Conservation (phyloP, 2,113 vertebrate species). For the Oceanites oceanicus region DNA sequence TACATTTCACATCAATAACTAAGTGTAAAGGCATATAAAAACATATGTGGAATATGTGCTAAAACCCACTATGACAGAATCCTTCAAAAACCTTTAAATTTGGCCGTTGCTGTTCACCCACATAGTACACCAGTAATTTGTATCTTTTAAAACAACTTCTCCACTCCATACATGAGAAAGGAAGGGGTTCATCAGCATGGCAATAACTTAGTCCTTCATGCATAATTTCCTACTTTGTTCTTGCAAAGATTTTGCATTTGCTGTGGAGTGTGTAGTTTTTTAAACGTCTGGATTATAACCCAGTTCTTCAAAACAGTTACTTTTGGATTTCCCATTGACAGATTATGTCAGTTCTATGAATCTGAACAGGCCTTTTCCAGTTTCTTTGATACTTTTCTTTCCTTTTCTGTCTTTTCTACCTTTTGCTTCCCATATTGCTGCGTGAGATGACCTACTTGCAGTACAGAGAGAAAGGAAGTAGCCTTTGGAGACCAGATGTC, state of each 20-base stretch:
- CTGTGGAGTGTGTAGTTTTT: background rate
- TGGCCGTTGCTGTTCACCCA: background rate
- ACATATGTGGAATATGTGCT: rapidly evolving
- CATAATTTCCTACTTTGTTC: background rate
- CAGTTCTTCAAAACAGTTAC: background rate
- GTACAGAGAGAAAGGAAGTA: background rate
- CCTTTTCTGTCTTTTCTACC: background rate
- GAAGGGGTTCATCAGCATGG: background rate
- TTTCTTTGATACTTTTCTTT: background rate
- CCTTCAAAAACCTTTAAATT: background rate
- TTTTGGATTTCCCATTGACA: background rate
- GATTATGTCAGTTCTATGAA: background rate
- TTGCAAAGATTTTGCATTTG: background rate
- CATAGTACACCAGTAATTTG: background rate
- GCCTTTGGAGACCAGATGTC: constrained; percentile 14
- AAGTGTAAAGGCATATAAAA: background rate
- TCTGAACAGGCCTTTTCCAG: background rate
- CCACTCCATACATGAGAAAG: background rate
- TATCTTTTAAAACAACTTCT: background rate
- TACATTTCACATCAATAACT: background rate
- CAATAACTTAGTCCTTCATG: background rate
- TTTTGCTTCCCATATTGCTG: background rate
- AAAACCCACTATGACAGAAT: background rate
- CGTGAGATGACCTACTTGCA: background rate
- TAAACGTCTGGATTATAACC: background rate